Percentiles rank a stretch among this genome's conserved stretches.
phyloP scores from a whole-genome alignment of 2,888 invertebrate genomes.

The Syrista parreyssii region DNA sequence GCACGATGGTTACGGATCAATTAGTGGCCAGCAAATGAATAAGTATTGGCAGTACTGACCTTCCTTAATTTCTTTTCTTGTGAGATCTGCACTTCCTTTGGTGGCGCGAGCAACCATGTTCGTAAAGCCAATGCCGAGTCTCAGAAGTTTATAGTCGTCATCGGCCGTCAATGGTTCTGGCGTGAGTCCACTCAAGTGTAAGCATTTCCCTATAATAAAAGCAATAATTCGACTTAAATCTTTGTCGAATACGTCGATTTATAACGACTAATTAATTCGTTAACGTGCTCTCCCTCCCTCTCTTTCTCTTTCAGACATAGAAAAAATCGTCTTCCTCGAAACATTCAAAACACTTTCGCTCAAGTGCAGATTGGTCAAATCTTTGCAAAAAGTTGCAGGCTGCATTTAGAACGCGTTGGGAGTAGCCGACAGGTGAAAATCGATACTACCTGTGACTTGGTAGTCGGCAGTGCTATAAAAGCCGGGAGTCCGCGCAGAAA shows the following conservation, averaged over 20 bases:
- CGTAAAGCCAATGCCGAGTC: slow-evolving; percentile 97
- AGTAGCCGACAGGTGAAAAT: slow-evolving; percentile 52
- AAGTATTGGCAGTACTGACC: slow-evolving; percentile 65
- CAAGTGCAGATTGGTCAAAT: neutral
- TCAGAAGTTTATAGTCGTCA: slow-evolving; percentile 92
- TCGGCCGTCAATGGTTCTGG: slow-evolving; percentile 96
- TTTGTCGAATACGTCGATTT: neutral
- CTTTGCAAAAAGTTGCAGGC: neutral
- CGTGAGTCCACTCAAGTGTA: slow-evolving; percentile 93
- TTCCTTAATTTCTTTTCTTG: slow-evolving; percentile 93
- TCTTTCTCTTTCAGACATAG: slow-evolving; percentile 6
- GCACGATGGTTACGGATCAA: too few relatives aligned
- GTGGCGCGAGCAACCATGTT: slow-evolving; percentile 97
- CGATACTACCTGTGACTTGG: slow-evolving; percentile 47
- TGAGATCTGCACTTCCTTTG: slow-evolving; percentile 95
- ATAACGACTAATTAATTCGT: neutral
- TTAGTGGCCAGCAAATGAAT: too few relatives aligned
- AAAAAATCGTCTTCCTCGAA: neutral
- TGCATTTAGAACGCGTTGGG: slow-evolving; percentile 22
- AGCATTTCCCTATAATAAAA: slow-evolving; percentile 89
- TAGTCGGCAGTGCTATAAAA: neutral
- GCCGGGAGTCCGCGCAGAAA: slow-evolving; percentile 46
- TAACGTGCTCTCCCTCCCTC: slow-evolving; percentile 22
- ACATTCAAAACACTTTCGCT: neutral
- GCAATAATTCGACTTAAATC: neutral